Base-by-base conservation (phyloP, 1,140 invertebrate species). In the Penaeus indicus region DNA sequence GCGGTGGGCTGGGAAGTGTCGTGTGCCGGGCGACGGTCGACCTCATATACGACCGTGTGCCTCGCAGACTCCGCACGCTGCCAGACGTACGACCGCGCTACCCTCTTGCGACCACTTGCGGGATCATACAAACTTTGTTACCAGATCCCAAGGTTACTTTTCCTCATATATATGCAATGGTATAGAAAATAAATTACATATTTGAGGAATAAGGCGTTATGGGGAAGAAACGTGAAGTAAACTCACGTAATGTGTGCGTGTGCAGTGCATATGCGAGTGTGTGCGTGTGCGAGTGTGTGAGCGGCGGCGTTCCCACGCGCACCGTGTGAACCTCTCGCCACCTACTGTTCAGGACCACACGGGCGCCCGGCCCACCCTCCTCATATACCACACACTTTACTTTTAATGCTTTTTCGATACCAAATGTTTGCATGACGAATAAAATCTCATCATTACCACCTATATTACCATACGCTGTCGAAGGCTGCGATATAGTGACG, bases 231-330 rank as follows among this genome's bases (percentile, higher is more conserved):
- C 62, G 42, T 27, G 22, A n/a, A 21, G 19, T 61, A 42, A 27
- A 38, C 63, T 54, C 27, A 32, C 38, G 62, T 32, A n/a, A 64
- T 67, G 80, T 82, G 80, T 77, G 69, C 69, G 86, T 88, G 86
- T 84, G 81, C 54, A 54, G 78, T 87, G 38, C 86, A 75, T 84
- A 81, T 88, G 86, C 60, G 67, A n/a, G 79, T 88, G 81, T 87
- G 85, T 87, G 79, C 72, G 86, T 88, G 80, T 88, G 86, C 86
- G 86, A 88, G 86, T 88, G 86, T 88, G 86, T 88, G 86, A 88
- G 86, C 86, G 81, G 80, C 81, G 47, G 80, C 32, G 80, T 88
- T 88, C 86, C 86, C 86, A 88, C 86, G 86, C 38, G 69, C 80
- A 88, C 54, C 86, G 86, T 88, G 86, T 88, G 86, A 88, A 88